Evolutionary conservation across 2,113 vertebrate species (phyloP), one percentile per base, ranked within the genome.

Genomic region (Origma solitaria): DNA sequence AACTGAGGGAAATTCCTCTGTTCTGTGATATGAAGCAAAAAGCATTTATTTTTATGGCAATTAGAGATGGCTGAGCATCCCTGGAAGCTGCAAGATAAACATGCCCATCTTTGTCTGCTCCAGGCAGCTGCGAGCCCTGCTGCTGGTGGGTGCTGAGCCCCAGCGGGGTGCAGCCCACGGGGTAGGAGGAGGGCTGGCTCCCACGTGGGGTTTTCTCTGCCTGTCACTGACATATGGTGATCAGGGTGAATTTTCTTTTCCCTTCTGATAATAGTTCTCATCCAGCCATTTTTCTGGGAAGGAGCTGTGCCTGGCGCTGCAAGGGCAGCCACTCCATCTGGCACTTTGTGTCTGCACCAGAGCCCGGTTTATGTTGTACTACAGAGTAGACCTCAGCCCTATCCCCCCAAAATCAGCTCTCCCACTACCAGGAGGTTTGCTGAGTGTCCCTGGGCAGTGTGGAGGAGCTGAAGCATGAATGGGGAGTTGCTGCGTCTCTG

Each of bases 31-130:
- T 16, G 87, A 93, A 93, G 89, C 73, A 81, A 92, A 96, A 95
- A 64, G n/a, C 82, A 69, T 88, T 96, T 95, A 45, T 96, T 94
- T 96, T 94, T 90, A 88, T 70, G 89, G 91, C 86, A 94, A 95
- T 95, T 94, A 95, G 70, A 79, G 92, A 87, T 88, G 92, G 90
- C 54, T 95, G 89, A 94, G 94, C 91, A 84, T 87, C 87, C 54
- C 86, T 91, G 93, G 84, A 80, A 94, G 90, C 80, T 64, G 84
- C 50, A 53, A 90, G 82, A 94, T 64, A 94, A 96, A 92, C 35
- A 66, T 77, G 40, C 62, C 49, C 76, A 58, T 85, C 71, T 47
- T 33, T 73, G 69, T 47, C 23, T 95, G 68, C 86, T 73, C 64
- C 2, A 19, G 80, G 83, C n/a, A 27, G 72, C 65, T 14, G 21